Conservation (phyloP, 1,140 invertebrate genomes). For the Vollenhovia emeryi region DNA sequence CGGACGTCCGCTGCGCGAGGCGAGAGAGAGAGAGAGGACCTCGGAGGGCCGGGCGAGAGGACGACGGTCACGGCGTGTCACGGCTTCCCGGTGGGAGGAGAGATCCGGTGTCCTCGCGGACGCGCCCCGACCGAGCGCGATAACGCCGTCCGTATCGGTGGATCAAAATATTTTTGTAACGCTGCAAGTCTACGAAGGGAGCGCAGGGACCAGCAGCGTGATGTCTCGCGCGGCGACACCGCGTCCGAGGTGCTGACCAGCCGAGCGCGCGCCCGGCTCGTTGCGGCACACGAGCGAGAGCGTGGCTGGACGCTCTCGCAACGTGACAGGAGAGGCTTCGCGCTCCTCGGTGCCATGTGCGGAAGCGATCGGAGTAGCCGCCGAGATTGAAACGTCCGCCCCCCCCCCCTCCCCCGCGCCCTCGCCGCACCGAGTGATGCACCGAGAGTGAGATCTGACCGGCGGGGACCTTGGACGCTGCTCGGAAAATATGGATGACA, state of each 20-base stretch:
- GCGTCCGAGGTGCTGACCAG: not conserved
- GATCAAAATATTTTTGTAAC: slow-evolving; percentile 50
- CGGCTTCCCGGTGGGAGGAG: too few species aligned
- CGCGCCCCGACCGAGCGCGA: slow-evolving; percentile 8
- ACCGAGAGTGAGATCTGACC: not conserved
- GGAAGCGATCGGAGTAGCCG: not conserved
- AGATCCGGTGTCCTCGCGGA: too few species aligned
- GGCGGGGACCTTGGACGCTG: not conserved
- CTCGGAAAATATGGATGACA: slow-evolving; percentile 89
- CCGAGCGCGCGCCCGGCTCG: too few species aligned
- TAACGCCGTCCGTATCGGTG: slow-evolving; percentile 1
- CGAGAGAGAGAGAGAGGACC: too few species aligned
- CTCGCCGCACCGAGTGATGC: too few species aligned
- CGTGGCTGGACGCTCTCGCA: not conserved
- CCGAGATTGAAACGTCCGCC: not conserved
- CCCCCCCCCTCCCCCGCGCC: too few species aligned
- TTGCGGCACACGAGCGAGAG: not conserved
- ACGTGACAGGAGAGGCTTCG: not conserved
- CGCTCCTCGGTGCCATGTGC: slow-evolving; percentile 42
- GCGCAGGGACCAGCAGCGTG: not conserved
- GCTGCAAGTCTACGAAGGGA: not conserved
- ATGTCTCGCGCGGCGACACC: not conserved
- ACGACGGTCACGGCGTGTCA: too few species aligned
- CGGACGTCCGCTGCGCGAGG: too few species aligned
- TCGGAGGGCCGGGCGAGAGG: too few species aligned